phyloP scores from a whole-genome alignment of 1,140 invertebrate species.

The Cydia fagiglandana region DNA sequence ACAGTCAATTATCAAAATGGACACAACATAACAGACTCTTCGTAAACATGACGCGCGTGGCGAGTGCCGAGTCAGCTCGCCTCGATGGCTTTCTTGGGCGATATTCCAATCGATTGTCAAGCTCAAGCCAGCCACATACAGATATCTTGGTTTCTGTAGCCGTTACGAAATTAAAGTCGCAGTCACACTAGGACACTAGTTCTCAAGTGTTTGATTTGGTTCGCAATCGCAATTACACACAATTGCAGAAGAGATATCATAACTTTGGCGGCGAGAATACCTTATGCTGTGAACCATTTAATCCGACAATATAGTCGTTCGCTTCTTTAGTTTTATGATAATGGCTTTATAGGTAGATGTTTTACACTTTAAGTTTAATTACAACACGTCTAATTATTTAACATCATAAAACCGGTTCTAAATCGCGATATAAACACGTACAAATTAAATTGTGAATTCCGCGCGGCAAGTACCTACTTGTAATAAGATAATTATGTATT shows the following conservation, averaged over 20 bases:
- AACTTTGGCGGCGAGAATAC: too few species aligned
- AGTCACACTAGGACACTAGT: too few species aligned
- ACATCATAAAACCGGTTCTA: background rate
- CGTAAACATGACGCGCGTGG: constrained; percentile 39
- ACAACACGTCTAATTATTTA: background rate
- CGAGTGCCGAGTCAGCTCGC: background rate
- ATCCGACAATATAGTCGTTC: too few species aligned
- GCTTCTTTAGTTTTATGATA: background rate
- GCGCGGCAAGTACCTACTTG: too few species aligned
- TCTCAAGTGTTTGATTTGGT: too few species aligned
- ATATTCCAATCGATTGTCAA: background rate
- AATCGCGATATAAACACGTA: background rate
- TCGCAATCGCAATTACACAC: too few species aligned
- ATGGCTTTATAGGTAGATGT: background rate
- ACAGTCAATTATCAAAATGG: constrained; percentile 49
- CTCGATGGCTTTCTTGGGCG: background rate
- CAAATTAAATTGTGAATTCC: background rate
- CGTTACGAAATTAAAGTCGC: too few species aligned
- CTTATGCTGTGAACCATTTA: too few species aligned
- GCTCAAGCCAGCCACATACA: background rate
- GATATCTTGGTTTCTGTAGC: background rate
- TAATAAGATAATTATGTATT: too few species aligned
- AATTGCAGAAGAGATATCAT: too few species aligned
- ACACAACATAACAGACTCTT: constrained; percentile 40
- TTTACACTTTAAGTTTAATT: background rate